Evolutionary conservation across 2,797 vertebrate genomes (phyloP).

Genomic region (Tauraco hartlaubi): DNA sequence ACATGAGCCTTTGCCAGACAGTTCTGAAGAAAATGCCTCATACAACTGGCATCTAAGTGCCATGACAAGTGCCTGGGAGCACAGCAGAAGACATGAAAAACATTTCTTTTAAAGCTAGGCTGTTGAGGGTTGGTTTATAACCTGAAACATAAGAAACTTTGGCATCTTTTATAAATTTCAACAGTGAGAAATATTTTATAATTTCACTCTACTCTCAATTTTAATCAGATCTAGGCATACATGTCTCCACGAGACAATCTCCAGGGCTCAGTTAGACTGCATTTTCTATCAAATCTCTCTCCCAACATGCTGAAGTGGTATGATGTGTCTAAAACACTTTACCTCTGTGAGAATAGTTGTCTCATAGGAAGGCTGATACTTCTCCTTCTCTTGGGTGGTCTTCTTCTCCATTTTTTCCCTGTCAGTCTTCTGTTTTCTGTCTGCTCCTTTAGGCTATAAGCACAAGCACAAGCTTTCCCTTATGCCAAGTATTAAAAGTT

Average conservation of each 20-base stretch:
- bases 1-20: not conserved
- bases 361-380: slow-evolving; percentile 92
- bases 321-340: not conserved
- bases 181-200: not conserved
- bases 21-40: not conserved
- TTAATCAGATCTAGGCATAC: not conserved
- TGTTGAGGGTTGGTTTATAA: not conserved
- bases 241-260: not conserved
- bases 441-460: slow-evolving; percentile 94
- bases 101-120: not conserved
- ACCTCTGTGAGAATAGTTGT: slow-evolving; percentile 93
- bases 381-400: slow-evolving; percentile 90
- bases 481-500: slow-evolving; percentile 26
- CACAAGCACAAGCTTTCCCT: slow-evolving; percentile 61
- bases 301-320: not conserved
- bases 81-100: not conserved
- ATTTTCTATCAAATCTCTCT: not conserved
- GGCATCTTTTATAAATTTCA: not conserved
- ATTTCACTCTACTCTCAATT: not conserved
- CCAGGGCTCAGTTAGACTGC: not conserved
- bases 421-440: slow-evolving; percentile 97
- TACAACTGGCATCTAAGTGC: not conserved
- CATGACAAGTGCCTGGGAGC: not conserved
- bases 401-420: slow-evolving; percentile 95
- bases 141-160: not conserved